phyloP scores from a whole-genome alignment of 2,797 vertebrate species.

The Coluber constrictor region DNA sequence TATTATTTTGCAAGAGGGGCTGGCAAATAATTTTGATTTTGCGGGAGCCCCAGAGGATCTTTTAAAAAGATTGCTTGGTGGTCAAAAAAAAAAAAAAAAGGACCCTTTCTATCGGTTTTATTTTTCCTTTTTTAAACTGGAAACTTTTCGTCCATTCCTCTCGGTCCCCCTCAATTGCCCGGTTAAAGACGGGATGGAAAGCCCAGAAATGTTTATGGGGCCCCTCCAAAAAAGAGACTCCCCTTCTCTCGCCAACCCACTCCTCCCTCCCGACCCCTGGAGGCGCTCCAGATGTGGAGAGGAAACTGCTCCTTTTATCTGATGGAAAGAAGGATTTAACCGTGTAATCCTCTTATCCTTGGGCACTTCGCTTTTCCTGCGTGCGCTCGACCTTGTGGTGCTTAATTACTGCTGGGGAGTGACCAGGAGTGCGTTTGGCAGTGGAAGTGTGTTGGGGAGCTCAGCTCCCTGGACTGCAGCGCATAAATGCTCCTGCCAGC shows the following conservation, averaged over 20 bases:
- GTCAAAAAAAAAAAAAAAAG: fast-evolving
- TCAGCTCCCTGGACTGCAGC: not conserved
- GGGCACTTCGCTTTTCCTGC: not conserved
- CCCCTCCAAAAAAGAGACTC: not conserved
- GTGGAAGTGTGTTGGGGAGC: not conserved
- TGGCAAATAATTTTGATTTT: not conserved
- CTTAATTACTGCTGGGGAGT: constrained; percentile 6
- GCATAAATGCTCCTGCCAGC: not conserved
- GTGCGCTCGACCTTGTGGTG: not conserved
- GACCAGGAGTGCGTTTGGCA: not conserved
- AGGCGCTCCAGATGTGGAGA: not conserved
- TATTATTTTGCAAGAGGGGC: not conserved
- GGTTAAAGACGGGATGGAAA: not conserved
- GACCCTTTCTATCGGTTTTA: not conserved
- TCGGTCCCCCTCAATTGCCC: not conserved
- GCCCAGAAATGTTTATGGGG: not conserved
- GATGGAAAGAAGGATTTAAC: constrained; percentile 12
- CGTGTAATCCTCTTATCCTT: constrained; percentile 15
- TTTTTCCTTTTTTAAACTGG: not conserved
- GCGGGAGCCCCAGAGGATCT: not conserved
- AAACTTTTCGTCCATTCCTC: not conserved
- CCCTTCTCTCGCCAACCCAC: too few species aligned
- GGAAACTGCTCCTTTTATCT: not conserved
- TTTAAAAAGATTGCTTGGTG: not conserved
- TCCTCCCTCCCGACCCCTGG: not conserved